Evolutionary conservation across 1,140 invertebrate genomes (phyloP), one percentile per base, ranked within the genome.

Genomic region (Rhopalosiphum maidis): DNA sequence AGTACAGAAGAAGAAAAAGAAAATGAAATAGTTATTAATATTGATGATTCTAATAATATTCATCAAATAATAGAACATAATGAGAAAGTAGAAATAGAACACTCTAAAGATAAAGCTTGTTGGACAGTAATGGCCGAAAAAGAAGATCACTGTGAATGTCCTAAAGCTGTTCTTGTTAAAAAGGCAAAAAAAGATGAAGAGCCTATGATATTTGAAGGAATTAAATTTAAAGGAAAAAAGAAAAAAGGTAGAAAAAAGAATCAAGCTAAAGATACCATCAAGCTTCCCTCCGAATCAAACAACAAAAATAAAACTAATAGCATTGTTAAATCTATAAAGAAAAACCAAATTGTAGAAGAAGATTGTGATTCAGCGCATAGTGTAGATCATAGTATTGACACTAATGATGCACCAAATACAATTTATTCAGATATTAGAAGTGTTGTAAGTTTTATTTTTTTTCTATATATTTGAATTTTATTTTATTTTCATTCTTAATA

Each of bases 171-270:
- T 48, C 35, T 25, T 48, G 9, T 48, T 37, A 92, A 92, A 35
- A 92, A 92, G 51, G n/a, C 22, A 5, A 92, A 92, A 51, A 92
- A 51, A 83, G 91, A 92, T 37, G 91, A 92, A 51, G 60, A 92
- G n/a, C 91, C 91, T 37, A 92, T 92, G 91, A 54, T 92, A 37
- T 92, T 92, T 83, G 91, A 92, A n/a, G 91, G 91, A 48, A 82
- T 92, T 37, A 82, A 92, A 83, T 92, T 92, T 37, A 92, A 92
- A 92, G 77, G 91, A 1, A 92, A 92, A 92, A 92, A 92, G n/a
- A 92, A 85, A 30, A 92, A 35, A 92, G 51, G 35, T 22, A 77
- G 91, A 37, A 92, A 51, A 97, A 97, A 94, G 96, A 99, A 94
- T 37, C 68, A 82, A 51, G 8, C 46, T 5, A 83, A 83, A 51